Base-by-base conservation (phyloP, 1,140 invertebrate species). In the Megalopta genalis region DNA sequence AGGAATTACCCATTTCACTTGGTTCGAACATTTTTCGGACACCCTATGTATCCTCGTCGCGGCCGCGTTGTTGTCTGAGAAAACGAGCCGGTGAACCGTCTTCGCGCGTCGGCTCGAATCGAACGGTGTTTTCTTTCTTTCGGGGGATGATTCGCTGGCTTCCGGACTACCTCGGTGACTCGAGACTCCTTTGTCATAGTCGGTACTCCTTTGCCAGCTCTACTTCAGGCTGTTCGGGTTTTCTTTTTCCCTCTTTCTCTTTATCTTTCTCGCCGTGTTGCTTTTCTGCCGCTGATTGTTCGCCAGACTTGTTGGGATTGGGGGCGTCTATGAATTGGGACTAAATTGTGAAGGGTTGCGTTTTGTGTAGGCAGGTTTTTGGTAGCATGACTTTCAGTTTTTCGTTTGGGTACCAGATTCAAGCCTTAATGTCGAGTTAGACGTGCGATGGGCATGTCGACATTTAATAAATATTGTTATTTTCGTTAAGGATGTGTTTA, bases 51-150 rank as follows among this genome's bases (percentile, higher is more conserved):
- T 1, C 39, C 4, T 14, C 2, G 2, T 4, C 60, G 42, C 37
- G 49, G 32, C 71, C 16, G 27, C 37, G 21, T 46, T 79, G 77
- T 79, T 79, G 63, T 74, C 54, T 74, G 52, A 79, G 77, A 79
- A 79, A 79, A 74, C 77, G 39, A 8, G 52, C 23, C 21, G 16
- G 32, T 39, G n/a, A 32, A 57, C 27, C 68, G 14, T 75, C 32
- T 75, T 75, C 54, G 49, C 23, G 27, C 4, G 64, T 5, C n/a
- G 2, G 60, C 74, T 79, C 77, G 76, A 72, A 65, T 57, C 68
- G 64, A n/a, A 25, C 32, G n/a, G 39, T 66, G 63, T 46, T 39
- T 46, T 46, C 39, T 46, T 66, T 66, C 42, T 12, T 25, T 12
- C n/a, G 37, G 23, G 25, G 39, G n/a, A 21, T 42, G 37, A 65